A percentile compares a stretch with the other conserved stretches of the same genome.
Evolutionary conservation across 2,113 vertebrate genomes (phyloP).

Genomic region (Pseudorectes ferrugineus): DNA sequence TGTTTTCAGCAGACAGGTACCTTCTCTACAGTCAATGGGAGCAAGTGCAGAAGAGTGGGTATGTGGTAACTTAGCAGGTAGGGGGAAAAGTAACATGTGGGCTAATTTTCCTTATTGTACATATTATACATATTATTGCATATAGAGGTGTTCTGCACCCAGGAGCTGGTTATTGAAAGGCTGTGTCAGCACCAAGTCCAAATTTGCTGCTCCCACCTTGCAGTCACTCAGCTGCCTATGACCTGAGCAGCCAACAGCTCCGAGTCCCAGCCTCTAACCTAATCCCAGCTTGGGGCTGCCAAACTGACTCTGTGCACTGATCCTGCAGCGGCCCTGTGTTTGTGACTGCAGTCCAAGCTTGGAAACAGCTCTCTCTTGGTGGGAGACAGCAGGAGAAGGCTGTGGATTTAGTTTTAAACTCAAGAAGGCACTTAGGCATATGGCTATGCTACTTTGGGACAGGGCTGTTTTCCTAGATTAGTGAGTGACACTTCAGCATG

Average conservation of each 20-base stretch:
- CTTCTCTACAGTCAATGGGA: not conserved
- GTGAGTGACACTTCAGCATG: not conserved
- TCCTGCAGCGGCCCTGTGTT: accelerated
- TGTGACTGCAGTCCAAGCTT: not conserved
- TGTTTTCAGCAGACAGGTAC: not conserved
- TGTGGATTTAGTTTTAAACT: not conserved
- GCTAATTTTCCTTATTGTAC: not conserved
- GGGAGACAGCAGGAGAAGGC: not conserved
- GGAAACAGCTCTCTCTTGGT: not conserved
- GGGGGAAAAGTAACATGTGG: not conserved
- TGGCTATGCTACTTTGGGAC: not conserved
- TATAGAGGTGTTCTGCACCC: not conserved
- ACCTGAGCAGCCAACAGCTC: not conserved
- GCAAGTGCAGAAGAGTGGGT: not conserved
- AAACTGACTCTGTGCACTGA: not conserved
- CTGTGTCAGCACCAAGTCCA: not conserved
- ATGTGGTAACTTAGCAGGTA: not conserved
- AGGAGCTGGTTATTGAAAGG: not conserved
- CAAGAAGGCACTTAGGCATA: not conserved
- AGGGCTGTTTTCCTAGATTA: not conserved
- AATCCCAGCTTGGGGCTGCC: not conserved
- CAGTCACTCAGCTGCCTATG: not conserved
- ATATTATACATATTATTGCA: not conserved
- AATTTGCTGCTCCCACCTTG: not conserved
- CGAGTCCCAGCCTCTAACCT: not conserved